Base-by-base conservation (phyloP, 2,888 invertebrate species). In the Volucella zonaria region DNA sequence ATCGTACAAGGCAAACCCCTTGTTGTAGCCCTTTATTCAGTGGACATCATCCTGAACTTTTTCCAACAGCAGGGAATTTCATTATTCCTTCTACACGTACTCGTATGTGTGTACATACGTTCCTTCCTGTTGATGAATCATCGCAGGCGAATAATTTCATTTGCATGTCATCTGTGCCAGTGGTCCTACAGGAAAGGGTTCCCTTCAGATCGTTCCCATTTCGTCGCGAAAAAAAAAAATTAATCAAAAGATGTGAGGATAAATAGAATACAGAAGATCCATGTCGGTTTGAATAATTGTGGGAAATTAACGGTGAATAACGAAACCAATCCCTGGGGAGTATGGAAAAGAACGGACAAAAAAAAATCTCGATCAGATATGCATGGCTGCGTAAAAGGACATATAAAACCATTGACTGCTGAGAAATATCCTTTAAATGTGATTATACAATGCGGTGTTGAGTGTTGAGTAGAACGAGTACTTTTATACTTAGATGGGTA, bases 271-370 rank as follows among this genome's bases (percentile, higher is more conserved):
- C 45, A 11, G 38, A 40, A 47, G 56, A 70, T 43, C 56, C n/a
- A 56, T 54, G 42, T 66, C 52, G 59, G 45, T 10, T 68, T 74
- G 67, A 80, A 80, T 80, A 68, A 74, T 80, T 80, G 74, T 74
- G 80, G 80, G 80, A 80, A 67, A 61, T 74, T 74, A 80, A 67
- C 42, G 54, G 52, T 47, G 74, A 59, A 67, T 45, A 6, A 31
- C 31, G n/a, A 58, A 40, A 45, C 12, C 31, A 49, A n/a, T 47
- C n/a, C 18, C 4, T 1, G 23, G 12, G 6, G 68, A 68, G 31
- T n/a, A n/a, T 12, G 42, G 43, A 68, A 31, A 18, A 8, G 15
- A 54, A 67, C 2, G 4, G 2, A 61, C n/a, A n/a, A 61, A 67
- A 74, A 59, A 61, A 45, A 56, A 14, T 23, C 47, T 77, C 42